Evolutionary conservation across 2,888 invertebrate species (phyloP), one percentile per base, ranked within the genome.

Genomic region (Drosophila limbata): DNA sequence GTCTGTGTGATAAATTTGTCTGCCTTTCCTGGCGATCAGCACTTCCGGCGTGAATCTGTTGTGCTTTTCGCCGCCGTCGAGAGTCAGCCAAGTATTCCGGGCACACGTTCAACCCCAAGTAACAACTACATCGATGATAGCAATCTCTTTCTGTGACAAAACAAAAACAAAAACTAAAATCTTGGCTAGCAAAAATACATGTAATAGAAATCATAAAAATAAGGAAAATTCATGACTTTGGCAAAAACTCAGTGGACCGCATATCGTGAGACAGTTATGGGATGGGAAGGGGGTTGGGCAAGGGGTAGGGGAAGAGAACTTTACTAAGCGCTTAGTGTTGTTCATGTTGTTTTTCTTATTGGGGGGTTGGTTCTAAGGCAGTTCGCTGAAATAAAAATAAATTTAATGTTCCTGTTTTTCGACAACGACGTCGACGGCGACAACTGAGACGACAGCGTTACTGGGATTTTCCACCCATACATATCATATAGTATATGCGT

Each of bases 1-100:
- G 25, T n/a, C 60, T 64, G 50, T 67, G 85, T 91, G 90, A 91
- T 89, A 91, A 91, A 91, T 90, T 91, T 91, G 90, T 89, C 88
- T 84, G 81, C 77, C 59, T 78, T 90, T 91, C 85, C 81, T 84
- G 81, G 44, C 84, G 91, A 91, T 91, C 91, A 85, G 85, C 90
- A 83, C 84, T 90, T 91, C 91, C 91, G 90, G 70, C 77, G 66
- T 77, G 80, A 79, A 65, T 79, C 69, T 80, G 65, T 77, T 80
- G 65, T 77, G 79, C 74, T 61, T 81, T 72, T 55, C 17, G 61
- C 51, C 40, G 39, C 35, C 45, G 62, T 64, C 67, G 59, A 60
- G 39, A 63, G 60, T 28, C 62, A 72, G 66, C 74, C 65, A 68
- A 61, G 57, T 61, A 53, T 52, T 59, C 72, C 40, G 17, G 39